Base-by-base conservation (phyloP, 2,888 invertebrate species). In the Leucophora obtusa region DNA sequence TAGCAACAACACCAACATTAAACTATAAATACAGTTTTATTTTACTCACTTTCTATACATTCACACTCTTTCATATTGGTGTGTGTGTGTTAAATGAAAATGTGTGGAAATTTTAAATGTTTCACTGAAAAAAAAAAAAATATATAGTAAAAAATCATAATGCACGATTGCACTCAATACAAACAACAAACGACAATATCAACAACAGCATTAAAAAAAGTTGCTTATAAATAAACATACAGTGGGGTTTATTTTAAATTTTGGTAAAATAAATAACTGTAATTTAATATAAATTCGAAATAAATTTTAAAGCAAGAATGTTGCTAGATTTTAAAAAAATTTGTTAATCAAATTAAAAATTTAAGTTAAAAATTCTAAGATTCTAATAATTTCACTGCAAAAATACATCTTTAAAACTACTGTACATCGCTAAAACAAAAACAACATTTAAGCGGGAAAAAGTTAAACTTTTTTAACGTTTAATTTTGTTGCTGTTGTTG, bases 51-150 rank as follows among this genome's bases (percentile, higher is more conserved):
- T 47, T 47, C 0, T 4, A 38, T 33, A 18, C 14, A 38, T 9
- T 5, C 17, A 59, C 11, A 14, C 28, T 21, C 0, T 21, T n/a
- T 54, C 17, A 24, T 54, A 63, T 50, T 7, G 35, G 17, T 70
- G 21, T 43, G 17, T 60, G 24, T 43, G 53, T 43, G 59, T 65
- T 66, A 66, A 63, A 71, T 60, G 65, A 71, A 77, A 60, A 70
- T 66, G 50, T 70, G 70, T 66, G 69, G 65, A 79, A 73, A 75
- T 74, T 51, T 71, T 71, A 79, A 79, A 68, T 59, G 79, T 75
- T 79, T 68, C 17, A 38, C 53, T n/a, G n/a, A n/a, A 21, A 47
- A 14, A 63, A 72, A 56, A 38, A 62, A 18, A 59, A 21, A 6
- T 7, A 28, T 6, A 24, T 24, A 3, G 2, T 24, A 28, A 28